phyloP scores from a whole-genome alignment of 2,113 vertebrate species.

The Toxotes jaculatrix region DNA sequence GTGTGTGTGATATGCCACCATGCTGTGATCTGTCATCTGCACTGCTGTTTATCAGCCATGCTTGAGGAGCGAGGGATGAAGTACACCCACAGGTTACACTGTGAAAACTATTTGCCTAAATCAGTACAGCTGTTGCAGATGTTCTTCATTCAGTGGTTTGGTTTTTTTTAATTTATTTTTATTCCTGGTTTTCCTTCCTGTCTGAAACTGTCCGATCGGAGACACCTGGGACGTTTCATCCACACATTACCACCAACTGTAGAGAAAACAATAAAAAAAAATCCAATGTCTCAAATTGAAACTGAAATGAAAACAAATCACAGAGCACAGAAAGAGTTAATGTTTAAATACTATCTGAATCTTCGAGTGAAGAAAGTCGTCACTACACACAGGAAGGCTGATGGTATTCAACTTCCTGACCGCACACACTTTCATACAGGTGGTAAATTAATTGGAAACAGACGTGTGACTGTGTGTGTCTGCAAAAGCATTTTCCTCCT shows the following conservation, averaged over 20 bases:
- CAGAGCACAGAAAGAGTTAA: background rate
- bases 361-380: background rate
- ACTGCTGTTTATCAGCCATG: background rate
- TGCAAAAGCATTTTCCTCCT: slow-evolving; percentile 34
- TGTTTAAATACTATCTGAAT: background rate
- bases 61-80: background rate
- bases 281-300: background rate
- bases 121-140: slow-evolving; percentile 18
- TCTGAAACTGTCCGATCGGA: background rate
- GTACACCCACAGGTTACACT: background rate
- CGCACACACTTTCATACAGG: slow-evolving; percentile 44
- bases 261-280: background rate
- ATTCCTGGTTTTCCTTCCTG: background rate
- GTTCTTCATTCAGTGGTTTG: background rate
- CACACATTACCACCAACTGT: background rate
- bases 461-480: slow-evolving; percentile 43
- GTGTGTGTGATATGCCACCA: background rate
- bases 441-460: slow-evolving; percentile 58
- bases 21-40: background rate
- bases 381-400: background rate
- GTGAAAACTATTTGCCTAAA: background rate
- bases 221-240: background rate
- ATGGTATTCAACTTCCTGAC: background rate
- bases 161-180: background rate
- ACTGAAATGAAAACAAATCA: background rate